phyloP scores from a whole-genome alignment of 2,113 vertebrate species.

The Mastomys natalensis region DNA sequence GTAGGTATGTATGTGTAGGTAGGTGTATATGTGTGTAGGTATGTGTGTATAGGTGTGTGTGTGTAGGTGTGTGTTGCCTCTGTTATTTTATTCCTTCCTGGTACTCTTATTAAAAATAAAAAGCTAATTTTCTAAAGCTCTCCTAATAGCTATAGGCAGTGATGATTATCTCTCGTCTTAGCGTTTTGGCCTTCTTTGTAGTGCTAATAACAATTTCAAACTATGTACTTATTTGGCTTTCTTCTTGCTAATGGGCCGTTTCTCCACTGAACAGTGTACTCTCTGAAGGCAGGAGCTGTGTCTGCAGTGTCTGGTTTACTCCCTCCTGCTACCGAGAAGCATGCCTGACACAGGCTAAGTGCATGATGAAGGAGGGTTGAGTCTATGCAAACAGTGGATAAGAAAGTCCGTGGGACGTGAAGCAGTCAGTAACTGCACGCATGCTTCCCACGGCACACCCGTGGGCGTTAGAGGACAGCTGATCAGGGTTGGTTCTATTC shows the following conservation, averaged over 20 bases:
- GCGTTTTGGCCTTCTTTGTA: neutral
- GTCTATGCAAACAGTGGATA: neutral
- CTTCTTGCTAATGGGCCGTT: neutral
- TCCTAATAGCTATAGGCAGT: neutral
- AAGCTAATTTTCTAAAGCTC: neutral
- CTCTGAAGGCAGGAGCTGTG: neutral
- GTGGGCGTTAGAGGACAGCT: neutral
- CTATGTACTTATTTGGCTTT: neutral
- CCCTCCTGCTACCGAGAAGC: neutral
- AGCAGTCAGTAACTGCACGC: neutral
- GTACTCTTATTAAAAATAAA: conserved; percentile 17
- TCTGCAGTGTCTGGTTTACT: neutral
- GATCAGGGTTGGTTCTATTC: neutral
- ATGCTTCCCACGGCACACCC: rapidly evolving
- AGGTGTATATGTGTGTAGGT: neutral
- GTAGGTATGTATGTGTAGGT: neutral
- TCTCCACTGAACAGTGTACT: neutral
- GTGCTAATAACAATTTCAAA: conserved; percentile 2
- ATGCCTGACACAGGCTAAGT: neutral
- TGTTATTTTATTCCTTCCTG: conserved; percentile 3
- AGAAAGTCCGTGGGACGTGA: neutral
- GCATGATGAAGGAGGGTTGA: neutral
- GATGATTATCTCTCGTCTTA: conserved; percentile 19
- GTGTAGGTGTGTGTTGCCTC: neutral
- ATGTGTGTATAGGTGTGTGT: neutral